Percentiles rank a stretch among this genome's conserved stretches.
Conservation (phyloP, 2,797 vertebrate species). For the Taenioides sp. region DNA sequence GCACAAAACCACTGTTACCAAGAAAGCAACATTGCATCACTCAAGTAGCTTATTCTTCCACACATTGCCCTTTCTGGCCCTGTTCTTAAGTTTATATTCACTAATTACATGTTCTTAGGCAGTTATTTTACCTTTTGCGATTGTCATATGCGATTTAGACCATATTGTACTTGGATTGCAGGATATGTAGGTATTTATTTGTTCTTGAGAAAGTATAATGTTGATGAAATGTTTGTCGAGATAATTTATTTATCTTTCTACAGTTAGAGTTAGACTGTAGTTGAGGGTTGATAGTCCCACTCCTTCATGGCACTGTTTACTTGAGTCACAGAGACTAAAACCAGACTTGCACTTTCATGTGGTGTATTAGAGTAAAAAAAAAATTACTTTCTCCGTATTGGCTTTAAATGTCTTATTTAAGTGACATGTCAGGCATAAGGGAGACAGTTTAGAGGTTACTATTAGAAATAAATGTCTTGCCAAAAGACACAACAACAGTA, state of each 20-base stretch:
- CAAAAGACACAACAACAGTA: neutral
- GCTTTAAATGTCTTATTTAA: neutral
- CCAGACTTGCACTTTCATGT: constrained; percentile 52
- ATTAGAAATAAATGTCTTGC: neutral
- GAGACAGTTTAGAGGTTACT: neutral
- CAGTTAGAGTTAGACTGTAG: neutral
- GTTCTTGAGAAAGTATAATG: too few relatives aligned
- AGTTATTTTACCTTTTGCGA: neutral
- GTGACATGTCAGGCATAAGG: neutral
- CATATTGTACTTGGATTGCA: too few relatives aligned
- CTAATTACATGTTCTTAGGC: neutral
- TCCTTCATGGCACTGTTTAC: constrained; percentile 10
- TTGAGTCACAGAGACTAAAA: constrained; percentile 18
- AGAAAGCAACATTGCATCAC: neutral
- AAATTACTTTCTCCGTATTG: neutral
- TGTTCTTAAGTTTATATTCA: neutral
- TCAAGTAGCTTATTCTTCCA: neutral
- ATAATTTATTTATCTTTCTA: neutral
- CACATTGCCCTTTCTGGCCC: neutral
- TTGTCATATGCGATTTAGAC: too few relatives aligned
- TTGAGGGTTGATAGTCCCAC: constrained; percentile 26
- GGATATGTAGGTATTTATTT: too few relatives aligned
- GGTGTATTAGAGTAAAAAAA: constrained; percentile 21
- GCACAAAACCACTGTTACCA: neutral
- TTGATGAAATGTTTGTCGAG: too few relatives aligned